Conservation (phyloP, 1,140 invertebrate species). For the Idris sp. region DNA sequence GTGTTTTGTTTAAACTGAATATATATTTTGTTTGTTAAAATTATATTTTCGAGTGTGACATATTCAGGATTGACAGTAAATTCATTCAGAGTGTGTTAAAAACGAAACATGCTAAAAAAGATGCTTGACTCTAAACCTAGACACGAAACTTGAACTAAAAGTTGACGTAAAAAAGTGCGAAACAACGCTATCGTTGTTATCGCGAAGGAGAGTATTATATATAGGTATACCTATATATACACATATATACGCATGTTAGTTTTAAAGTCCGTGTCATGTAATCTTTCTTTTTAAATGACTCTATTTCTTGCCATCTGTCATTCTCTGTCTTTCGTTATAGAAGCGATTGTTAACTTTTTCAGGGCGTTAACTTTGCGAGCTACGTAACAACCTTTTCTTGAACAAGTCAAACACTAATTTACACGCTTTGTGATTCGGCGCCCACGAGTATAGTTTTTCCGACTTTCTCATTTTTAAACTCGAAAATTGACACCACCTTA, state of each 20-base stretch:
- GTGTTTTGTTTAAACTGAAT: too few species aligned
- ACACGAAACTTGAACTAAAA: constrained; percentile 14
- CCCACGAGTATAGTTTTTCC: neutral
- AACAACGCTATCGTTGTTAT: constrained; percentile 72
- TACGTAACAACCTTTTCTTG: constrained; percentile 26
- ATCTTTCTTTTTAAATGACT: constrained; percentile 27
- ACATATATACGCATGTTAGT: too few species aligned
- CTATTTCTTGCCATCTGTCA: constrained; percentile 18
- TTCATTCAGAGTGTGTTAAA: constrained; percentile 17
- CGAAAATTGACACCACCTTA: neutral
- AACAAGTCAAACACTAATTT: constrained; percentile 32
- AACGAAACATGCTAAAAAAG: constrained; percentile 14
- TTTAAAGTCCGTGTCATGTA: constrained; percentile 22
- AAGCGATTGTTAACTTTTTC: constrained; percentile 35
- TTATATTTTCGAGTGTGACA: too few species aligned
- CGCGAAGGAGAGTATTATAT: constrained; percentile 21
- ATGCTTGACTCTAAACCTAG: constrained; percentile 14
- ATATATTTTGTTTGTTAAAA: too few species aligned
- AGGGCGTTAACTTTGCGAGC: constrained; percentile 22
- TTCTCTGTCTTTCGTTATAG: constrained; percentile 18
- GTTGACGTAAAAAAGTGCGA: constrained; percentile 47
- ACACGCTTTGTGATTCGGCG: constrained; percentile 3
- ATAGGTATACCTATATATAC: too few species aligned
- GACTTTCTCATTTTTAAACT: neutral
- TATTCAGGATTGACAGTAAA: too few species aligned